Conservation (phyloP, 2,888 invertebrate genomes). For the Syrphus vitripennis region DNA sequence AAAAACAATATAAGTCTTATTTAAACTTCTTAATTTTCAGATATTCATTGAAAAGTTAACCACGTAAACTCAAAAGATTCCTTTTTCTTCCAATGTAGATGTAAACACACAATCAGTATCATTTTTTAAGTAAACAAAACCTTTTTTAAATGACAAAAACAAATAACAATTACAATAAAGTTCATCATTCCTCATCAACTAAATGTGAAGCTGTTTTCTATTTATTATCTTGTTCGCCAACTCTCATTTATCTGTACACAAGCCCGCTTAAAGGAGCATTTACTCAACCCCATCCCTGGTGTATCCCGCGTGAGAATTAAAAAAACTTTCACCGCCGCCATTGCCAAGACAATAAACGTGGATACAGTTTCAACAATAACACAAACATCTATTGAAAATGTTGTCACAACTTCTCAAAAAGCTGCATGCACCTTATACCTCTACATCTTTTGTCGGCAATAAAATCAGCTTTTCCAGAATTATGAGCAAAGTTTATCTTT, state of each 20-base stretch:
- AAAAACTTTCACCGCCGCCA: slow-evolving; percentile 41
- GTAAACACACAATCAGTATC: background rate
- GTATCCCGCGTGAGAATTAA: slow-evolving; percentile 43
- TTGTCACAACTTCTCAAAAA: slow-evolving; percentile 35
- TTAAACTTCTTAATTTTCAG: no score
- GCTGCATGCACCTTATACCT: background rate
- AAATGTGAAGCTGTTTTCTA: background rate
- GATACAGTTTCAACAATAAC: slow-evolving; percentile 16
- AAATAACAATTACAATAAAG: background rate
- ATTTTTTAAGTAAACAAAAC: background rate
- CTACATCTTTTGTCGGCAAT: slow-evolving; percentile 45
- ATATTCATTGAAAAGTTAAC: no score
- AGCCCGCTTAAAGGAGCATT: slow-evolving; percentile 26
- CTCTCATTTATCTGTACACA: background rate
- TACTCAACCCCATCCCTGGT: background rate
- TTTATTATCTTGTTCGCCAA: background rate
- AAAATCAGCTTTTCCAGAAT: slow-evolving; percentile 36
- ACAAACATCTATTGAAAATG: slow-evolving; percentile 45
- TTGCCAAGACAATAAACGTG: slow-evolving; percentile 31
- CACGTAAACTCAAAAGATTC: no score
- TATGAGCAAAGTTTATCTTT: slow-evolving; percentile 62
- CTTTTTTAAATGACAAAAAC: background rate
- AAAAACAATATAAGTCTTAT: no score
- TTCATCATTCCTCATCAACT: background rate
- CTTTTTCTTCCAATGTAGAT: background rate